Evolutionary conservation across 2,113 vertebrate genomes (phyloP).

Genomic region (Orientallactaga bullata): DNA sequence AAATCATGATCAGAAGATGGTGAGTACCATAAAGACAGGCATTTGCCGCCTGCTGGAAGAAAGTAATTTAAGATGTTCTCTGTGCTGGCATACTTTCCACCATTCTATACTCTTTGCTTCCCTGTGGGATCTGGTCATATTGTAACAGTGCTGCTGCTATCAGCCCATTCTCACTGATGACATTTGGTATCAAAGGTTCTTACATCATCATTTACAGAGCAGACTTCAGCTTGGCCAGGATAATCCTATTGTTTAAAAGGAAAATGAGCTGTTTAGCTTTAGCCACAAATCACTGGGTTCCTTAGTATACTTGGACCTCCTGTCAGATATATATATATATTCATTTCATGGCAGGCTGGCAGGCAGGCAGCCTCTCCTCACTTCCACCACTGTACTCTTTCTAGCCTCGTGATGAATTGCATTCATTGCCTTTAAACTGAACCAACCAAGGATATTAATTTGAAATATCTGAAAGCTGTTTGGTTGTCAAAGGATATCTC

Average conservation of each 20-base stretch:
- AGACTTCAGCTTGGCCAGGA: not conserved
- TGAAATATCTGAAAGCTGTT: constrained; percentile 69
- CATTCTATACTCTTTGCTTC: not conserved
- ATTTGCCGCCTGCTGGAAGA: not conserved
- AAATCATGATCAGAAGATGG: not conserved
- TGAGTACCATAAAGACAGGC: not conserved
- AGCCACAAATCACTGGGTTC: not conserved
- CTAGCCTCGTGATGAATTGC: constrained; percentile 34
- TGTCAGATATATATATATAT: not conserved
- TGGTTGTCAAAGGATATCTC: constrained; percentile 54
- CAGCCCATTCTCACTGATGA: not conserved
- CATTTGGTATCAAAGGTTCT: not conserved
- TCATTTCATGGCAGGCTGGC: not conserved
- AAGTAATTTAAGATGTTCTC: not conserved
- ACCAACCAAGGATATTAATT: constrained; percentile 58
- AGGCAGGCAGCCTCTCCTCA: not conserved
- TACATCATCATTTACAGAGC: not conserved
- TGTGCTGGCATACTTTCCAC: not conserved
- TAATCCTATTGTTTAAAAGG: constrained; percentile 1
- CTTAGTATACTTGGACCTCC: not conserved
- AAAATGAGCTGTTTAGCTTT: constrained; percentile 32
- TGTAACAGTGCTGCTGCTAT: not conserved
- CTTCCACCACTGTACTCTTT: constrained; percentile 27
- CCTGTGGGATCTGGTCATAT: not conserved
- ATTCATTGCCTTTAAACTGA: constrained; percentile 55